phyloP scores from a whole-genome alignment of 1,140 invertebrate species.

The Eciton burchellii region DNA sequence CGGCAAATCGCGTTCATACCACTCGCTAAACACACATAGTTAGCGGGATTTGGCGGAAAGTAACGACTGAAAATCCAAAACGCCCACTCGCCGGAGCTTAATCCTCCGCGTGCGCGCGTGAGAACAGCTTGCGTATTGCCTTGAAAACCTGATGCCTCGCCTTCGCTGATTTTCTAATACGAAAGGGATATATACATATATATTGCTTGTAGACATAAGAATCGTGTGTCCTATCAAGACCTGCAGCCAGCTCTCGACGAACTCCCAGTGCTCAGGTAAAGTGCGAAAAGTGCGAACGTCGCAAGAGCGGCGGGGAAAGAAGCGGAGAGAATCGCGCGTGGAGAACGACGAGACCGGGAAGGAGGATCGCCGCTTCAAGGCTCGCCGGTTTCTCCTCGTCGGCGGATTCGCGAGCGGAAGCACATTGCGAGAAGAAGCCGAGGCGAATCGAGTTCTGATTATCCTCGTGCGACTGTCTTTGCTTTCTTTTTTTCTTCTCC shows the following conservation, averaged over 20 bases:
- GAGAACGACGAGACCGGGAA: neutral
- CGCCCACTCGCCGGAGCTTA: constrained; percentile 44
- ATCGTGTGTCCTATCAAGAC: constrained; percentile 90
- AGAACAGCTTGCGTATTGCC: constrained; percentile 58
- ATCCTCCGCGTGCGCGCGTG: constrained; percentile 54
- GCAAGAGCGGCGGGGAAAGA: neutral
- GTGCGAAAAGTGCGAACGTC: constrained; percentile 61
- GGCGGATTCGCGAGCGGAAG: neutral
- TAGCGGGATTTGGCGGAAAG: neutral
- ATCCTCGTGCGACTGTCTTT: too few species aligned
- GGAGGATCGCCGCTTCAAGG: neutral
- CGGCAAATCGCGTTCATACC: neutral
- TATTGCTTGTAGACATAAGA: constrained; percentile 88
- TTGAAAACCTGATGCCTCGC: constrained; percentile 32
- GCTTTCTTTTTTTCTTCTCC: too few species aligned
- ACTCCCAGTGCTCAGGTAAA: constrained; percentile 90
- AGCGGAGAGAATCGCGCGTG: neutral
- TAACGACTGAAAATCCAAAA: neutral
- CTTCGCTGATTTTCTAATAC: constrained; percentile 55
- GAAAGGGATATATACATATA: constrained; percentile 78
- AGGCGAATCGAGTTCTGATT: neutral
- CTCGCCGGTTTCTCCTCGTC: neutral
- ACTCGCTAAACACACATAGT: neutral
- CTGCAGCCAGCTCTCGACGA: constrained; percentile 89
- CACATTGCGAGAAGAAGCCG: neutral